Base-by-base conservation (phyloP, 2,797 vertebrate genomes). In the Bradypus variegatus region DNA sequence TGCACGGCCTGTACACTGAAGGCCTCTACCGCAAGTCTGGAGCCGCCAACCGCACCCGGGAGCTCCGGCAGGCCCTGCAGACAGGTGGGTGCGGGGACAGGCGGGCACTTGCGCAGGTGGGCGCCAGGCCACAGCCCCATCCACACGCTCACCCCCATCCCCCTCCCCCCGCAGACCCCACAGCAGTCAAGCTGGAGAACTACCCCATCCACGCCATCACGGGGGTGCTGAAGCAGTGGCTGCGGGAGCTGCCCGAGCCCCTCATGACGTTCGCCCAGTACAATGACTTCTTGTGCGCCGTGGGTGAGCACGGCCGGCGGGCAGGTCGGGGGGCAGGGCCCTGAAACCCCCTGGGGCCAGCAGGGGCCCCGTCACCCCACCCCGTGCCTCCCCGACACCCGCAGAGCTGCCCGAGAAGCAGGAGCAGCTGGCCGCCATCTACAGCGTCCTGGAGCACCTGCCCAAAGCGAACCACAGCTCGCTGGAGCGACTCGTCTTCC, bases 21-120 rank as follows among this genome's bases (percentile, higher is more conserved):
- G 99, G 99, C 94, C 99, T 99, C 95, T 99, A 99, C 96, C 98
- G 99, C 96, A 99, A 99, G 94, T 99, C 99, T 0, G 99, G 99
- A 1, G 98, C 99, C 0, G 98, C 99, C 91, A 99, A 99, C 95
- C 98, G 99, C 18, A 99, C 99, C 70, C 98, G 98, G 95, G 99
- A 99, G 96, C 98, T 99, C 62, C 98, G 99, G 89, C 98, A 98
- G 96, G 96, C 97, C 1, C 95, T 99, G 82, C 98, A 99, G 95
- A 97, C 98, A 45, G 98, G 99, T 98, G 45, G 67, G 36, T 36
- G 6, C 33, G 12, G 8, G 48, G 19, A 48, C 14, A 7, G 14
- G 13, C 7, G 12, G 70, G 10, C 10, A 15, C 11, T 10, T 2
- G 18, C 48, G 72, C 23, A 1, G 48, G 62, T 1, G 38, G 6